Percentiles rank a stretch among this genome's conserved stretches.
Conservation (phyloP, 2,888 invertebrate genomes). For the Spilosoma lubricipeda region DNA sequence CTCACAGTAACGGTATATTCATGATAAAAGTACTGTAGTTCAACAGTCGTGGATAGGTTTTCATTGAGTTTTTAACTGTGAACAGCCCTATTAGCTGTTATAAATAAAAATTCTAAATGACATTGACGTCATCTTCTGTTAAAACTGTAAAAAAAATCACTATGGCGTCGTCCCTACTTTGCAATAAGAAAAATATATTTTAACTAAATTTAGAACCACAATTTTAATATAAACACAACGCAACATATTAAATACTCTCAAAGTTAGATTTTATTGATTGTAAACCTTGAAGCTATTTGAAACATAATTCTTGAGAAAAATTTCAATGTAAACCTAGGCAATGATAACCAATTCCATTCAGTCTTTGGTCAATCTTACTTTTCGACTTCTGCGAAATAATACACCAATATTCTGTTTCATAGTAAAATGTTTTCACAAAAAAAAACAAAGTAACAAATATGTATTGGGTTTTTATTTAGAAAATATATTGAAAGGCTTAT, state of each 20-base stretch:
- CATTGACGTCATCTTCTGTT: background rate
- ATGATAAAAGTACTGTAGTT: background rate
- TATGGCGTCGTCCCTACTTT: background rate
- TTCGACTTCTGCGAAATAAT: background rate
- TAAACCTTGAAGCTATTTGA: too few species aligned
- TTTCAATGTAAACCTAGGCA: background rate
- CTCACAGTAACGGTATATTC: conserved; percentile 9
- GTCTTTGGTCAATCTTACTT: background rate
- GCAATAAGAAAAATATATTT: background rate
- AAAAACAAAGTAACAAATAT: background rate
- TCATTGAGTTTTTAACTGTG: background rate
- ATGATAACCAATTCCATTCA: background rate
- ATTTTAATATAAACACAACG: background rate
- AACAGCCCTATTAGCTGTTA: background rate
- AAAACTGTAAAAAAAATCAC: background rate
- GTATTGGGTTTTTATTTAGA: background rate
- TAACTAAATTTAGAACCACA: background rate
- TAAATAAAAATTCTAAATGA: background rate
- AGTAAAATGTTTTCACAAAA: background rate
- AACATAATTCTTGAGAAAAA: background rate
- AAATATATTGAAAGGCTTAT: conserved; percentile 17
- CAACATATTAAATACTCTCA: too few species aligned
- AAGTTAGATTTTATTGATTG: too few species aligned
- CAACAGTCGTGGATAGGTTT: background rate
- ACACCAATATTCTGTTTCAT: background rate